Evolutionary conservation across 2,888 invertebrate species (phyloP).

Genomic region (Chloroclysta siterata): DNA sequence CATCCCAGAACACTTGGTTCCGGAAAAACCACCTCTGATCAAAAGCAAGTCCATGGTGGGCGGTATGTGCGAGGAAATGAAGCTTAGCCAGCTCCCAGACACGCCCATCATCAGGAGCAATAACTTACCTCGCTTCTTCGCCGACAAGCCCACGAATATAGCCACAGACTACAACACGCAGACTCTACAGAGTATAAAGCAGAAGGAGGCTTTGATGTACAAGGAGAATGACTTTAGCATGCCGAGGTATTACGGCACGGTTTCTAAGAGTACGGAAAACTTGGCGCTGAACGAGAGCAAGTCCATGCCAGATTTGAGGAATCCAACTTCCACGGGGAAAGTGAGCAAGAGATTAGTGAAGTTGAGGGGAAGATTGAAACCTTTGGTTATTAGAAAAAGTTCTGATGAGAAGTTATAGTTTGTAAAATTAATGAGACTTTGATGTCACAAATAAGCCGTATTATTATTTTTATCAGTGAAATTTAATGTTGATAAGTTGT

Average conservation of each 20-base stretch:
- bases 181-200: constrained; percentile 78
- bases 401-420: constrained; percentile 70
- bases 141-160: constrained; percentile 65
- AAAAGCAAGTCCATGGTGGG: constrained; percentile 79
- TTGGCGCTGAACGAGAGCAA: constrained; percentile 75
- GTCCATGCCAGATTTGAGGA: constrained; percentile 80
- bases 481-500: neutral
- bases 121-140: constrained; percentile 78
- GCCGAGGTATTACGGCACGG: constrained; percentile 86
- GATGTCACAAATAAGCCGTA: neutral
- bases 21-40: constrained; percentile 71
- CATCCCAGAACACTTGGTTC: constrained; percentile 72
- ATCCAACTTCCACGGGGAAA: constrained; percentile 60
- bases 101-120: constrained; percentile 79
- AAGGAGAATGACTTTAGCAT: constrained; percentile 85
- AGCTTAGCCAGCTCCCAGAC: constrained; percentile 73
- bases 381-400: constrained; percentile 77
- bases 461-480: neutral
- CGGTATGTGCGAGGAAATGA: constrained; percentile 65
- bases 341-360: constrained; percentile 78
- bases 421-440: neutral
- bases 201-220: constrained; percentile 79
- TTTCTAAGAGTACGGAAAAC: constrained; percentile 59
- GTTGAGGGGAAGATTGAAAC: constrained; percentile 73
- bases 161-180: constrained; percentile 71